Percentiles rank a stretch among this genome's conserved stretches.
Evolutionary conservation across 2,113 vertebrate species (phyloP).

Genomic region (Chionodraco myersi): DNA sequence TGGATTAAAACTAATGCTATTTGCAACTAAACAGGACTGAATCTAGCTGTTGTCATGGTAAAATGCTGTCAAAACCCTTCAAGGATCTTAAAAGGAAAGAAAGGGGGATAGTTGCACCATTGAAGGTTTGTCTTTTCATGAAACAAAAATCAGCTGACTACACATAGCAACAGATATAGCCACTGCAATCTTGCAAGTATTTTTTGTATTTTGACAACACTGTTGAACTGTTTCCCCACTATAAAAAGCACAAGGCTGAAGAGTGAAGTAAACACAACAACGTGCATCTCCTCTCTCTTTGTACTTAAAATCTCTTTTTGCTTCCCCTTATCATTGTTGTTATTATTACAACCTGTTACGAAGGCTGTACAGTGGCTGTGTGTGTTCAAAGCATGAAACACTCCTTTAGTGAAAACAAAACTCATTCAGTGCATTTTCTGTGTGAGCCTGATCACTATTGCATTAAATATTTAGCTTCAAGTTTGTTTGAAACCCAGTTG

Average conservation of each 20-base stretch:
- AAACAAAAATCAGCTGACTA: constrained; percentile 28
- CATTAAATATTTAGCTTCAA: neutral
- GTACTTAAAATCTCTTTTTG: constrained; percentile 4
- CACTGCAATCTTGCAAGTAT: neutral
- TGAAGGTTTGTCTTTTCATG: neutral
- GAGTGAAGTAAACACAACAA: neutral
- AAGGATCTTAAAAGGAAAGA: constrained; percentile 6
- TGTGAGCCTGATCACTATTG: neutral
- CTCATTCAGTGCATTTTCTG: too few species aligned
- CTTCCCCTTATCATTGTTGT: neutral
- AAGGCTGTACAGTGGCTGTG: neutral
- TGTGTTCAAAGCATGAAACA: neutral
- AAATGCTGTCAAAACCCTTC: constrained; percentile 29
- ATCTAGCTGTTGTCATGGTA: constrained; percentile 32
- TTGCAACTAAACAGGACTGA: constrained; percentile 23
- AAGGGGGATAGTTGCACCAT: neutral
- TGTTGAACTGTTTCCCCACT: neutral
- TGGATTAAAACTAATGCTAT: constrained; percentile 39
- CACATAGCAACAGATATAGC: constrained; percentile 7
- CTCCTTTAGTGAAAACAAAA: neutral
- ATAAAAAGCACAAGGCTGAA: neutral
- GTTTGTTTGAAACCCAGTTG: constrained; percentile 6
- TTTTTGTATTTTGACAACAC: neutral
- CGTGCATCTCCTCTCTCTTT: neutral
- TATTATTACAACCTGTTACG: constrained; percentile 14